Percentiles rank a stretch among this genome's conserved stretches.
Conservation (phyloP, 2,888 invertebrate genomes). For the Habrosyne pyritoides region DNA sequence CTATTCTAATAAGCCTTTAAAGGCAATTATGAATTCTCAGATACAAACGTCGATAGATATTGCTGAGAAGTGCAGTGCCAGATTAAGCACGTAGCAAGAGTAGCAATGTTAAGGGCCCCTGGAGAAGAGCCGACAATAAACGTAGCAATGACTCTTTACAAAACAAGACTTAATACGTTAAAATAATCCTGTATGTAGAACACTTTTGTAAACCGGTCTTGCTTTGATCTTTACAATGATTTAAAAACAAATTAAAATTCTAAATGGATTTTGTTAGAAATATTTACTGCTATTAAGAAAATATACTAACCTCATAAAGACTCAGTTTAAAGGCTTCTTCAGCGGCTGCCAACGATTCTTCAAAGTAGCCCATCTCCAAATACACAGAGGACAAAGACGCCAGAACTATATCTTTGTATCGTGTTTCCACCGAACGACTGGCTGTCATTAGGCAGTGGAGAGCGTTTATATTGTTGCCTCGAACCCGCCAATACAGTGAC, state of each 20-base stretch:
- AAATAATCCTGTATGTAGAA: too few species aligned
- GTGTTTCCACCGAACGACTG: conserved; percentile 63
- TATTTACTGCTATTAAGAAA: neutral
- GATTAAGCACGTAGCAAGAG: too few species aligned
- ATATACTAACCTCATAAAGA: conserved; percentile 82
- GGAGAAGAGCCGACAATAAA: too few species aligned
- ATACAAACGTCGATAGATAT: too few species aligned
- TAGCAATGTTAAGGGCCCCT: too few species aligned
- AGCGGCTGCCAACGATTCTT: conserved; percentile 85
- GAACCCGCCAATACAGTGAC: conserved; percentile 90
- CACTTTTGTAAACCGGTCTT: too few species aligned
- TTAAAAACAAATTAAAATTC: too few species aligned
- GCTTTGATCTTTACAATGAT: too few species aligned
- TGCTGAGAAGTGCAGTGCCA: too few species aligned
- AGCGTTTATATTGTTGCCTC: conserved; percentile 87
- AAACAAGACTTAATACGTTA: neutral
- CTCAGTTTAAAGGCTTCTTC: conserved; percentile 85
- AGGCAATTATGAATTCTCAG: too few species aligned
- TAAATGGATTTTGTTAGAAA: too few species aligned
- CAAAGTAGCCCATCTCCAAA: conserved; percentile 85
- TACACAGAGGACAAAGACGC: conserved; percentile 88
- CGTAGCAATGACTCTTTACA: neutral
- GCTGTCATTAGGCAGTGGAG: conserved; percentile 88
- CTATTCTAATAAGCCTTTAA: too few species aligned
- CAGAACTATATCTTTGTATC: conserved; percentile 86